phyloP scores from a whole-genome alignment of 2,888 invertebrate genomes.

The Harpalus rufipes region DNA sequence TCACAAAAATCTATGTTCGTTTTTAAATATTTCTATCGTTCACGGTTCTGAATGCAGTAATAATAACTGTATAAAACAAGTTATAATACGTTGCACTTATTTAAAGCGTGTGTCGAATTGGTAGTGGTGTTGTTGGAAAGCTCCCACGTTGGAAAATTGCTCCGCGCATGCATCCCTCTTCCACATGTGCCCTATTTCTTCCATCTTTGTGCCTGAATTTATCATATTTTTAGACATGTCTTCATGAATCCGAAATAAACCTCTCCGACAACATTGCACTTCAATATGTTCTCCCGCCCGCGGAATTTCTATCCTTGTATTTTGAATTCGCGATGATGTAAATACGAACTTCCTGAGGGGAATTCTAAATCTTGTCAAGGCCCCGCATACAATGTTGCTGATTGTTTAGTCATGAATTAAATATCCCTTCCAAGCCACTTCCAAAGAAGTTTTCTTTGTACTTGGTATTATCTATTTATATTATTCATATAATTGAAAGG shows the following conservation, averaged over 20 bases:
- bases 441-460: background rate
- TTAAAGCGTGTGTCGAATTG: background rate
- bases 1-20: too few species aligned
- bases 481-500: too few species aligned
- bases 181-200: constrained; percentile 60
- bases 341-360: constrained; percentile 54
- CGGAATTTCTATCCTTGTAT: constrained; percentile 51
- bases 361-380: constrained; percentile 58
- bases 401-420: constrained; percentile 45
- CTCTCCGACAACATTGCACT: constrained; percentile 49
- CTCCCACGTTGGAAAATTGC: background rate
- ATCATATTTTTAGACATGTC: constrained; percentile 66
- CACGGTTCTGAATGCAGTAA: too few species aligned
- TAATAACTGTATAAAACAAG: too few species aligned
- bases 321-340: constrained; percentile 64
- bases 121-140: background rate
- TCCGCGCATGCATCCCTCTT: constrained; percentile 5
- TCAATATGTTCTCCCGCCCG: constrained; percentile 38
- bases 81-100: too few species aligned
- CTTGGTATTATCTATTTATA: too few species aligned
- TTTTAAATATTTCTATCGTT: too few species aligned
- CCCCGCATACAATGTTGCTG: constrained; percentile 32
- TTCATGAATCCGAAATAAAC: constrained; percentile 65
- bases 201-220: constrained; percentile 64
- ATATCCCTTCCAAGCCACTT: constrained; percentile 8